Conservation (phyloP, 2,888 invertebrate genomes). For the Athalia circularis region DNA sequence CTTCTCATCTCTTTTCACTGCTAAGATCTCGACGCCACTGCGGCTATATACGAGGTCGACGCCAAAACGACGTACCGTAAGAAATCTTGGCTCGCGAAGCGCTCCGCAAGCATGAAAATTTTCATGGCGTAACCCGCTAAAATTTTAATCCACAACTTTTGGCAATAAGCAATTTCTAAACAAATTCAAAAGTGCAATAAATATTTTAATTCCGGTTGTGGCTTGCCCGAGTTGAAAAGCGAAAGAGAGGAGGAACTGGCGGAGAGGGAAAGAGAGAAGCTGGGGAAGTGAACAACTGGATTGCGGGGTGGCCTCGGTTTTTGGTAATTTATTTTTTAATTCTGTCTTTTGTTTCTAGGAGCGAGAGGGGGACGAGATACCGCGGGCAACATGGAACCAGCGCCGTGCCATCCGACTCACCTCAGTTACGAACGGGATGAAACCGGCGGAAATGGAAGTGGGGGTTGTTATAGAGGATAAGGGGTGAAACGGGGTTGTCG, state of each 20-base stretch:
- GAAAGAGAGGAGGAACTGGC: constrained; percentile 48
- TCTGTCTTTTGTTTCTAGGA: constrained; percentile 62
- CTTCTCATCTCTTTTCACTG: background rate
- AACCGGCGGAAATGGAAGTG: constrained; percentile 9
- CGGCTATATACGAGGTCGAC: background rate
- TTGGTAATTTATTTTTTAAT: constrained; percentile 69
- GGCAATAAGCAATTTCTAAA: constrained; percentile 68
- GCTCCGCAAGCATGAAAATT: background rate
- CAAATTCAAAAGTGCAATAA: constrained; percentile 67
- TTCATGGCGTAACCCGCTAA: constrained; percentile 52
- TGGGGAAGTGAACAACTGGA: constrained; percentile 49
- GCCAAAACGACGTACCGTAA: constrained; percentile 12
- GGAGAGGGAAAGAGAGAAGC: constrained; percentile 47
- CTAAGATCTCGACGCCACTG: background rate
- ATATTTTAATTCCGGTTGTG: constrained; percentile 66
- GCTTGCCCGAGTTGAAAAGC: constrained; percentile 38
- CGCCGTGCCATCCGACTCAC: constrained; percentile 17
- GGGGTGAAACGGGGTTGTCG: constrained; percentile 71
- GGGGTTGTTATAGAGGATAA: constrained; percentile 51
- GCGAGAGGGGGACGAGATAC: constrained; percentile 34
- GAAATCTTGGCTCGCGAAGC: background rate
- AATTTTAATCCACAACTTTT: constrained; percentile 71
- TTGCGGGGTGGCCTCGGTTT: constrained; percentile 49
- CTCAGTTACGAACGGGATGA: constrained; percentile 30
- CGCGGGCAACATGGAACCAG: background rate